Base-by-base conservation (phyloP, 2,888 invertebrate species). In the Phyto melanocephala region DNA sequence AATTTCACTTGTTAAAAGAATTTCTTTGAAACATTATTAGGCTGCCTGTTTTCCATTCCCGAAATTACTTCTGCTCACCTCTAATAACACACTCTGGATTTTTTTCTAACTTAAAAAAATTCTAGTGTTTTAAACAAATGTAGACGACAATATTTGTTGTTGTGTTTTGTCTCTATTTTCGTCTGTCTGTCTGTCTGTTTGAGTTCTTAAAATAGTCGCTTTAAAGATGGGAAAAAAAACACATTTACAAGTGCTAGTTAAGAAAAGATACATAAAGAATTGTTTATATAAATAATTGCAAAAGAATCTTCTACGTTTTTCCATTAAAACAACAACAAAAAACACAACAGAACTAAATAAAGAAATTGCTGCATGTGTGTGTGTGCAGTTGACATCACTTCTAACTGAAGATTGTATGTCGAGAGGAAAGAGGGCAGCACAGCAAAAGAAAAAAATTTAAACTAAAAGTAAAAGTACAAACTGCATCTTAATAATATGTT, bases 211-310 rank as follows among this genome's bases (percentile, higher is more conserved):
- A 62, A 47, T 77, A 63, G 54, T 70, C 24, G 4, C 45, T 63
- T 42, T 22, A 37, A 54, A 45, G 10, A 62, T 35, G 42, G 11
- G 35, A 28, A 28, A 63, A 45, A 22, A 52, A 20, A 52, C 24
- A 58, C 50, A 24, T 63, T 77, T 33, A 63, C 77, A 77, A 77
- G 77, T 70, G 77, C 62, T 62, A 70, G 68, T 70, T 77, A 62
- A 77, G 54, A 52, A 60, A 62, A 62, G 33, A 45, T 60, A 67
- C 40, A 65, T 1, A 56, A 56, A 35, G 40, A 76, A 35, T 35
- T 68, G 56, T 60, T 76, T 40, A 42, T 76, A 77, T 42, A 68
- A 68, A 77, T 70, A 70, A 77, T 77, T 77, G 77, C 54, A 62
- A 45, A n/a, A 62, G 52, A 60, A 62, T 62, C 17, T 56, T 20